Base-by-base conservation (phyloP, 2,888 invertebrate species). In the Caenorhabditis japonica region DNA sequence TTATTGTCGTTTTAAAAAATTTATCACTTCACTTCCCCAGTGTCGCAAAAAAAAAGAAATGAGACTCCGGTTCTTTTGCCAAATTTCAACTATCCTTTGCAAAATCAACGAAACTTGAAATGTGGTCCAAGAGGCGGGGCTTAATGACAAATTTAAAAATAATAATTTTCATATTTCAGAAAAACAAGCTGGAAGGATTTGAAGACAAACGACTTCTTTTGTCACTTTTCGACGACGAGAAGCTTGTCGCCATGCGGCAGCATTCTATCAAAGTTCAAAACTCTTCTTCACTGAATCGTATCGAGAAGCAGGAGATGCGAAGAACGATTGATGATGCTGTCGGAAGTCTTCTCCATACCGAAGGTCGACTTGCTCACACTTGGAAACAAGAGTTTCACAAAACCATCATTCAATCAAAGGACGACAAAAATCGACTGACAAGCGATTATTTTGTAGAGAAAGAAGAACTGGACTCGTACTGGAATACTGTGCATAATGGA, bases 301-400 rank as follows among this genome's bases (percentile, higher is more conserved):
- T 19, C 0, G 41, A 66, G 4, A 51, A 44, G 13, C 34, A 23
- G n/a, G 27, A 60, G 4, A 13, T 72, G 23, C 17, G 33, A 0
- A 10, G 34, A 5, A 43, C 55, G 0, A 34, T 66, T 7, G 56
- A 66, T 17, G n/a, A 30, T 2, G 73, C 73, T 4, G 73, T 66
- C 4, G 27, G 43, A 0, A 41, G 43, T 27, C n/a, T 73, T 8
- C 17, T 73, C 3, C 73, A 73, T 19, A 38, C 44, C 4, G 70
- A 70, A 33, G 56, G 61, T 7, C 51, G 71, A 0, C 52, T 51
- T 0, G 46, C 62, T 4, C 64, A 64, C 21, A 47, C 52, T 4
- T 72, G 72, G 72, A 60, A 71, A 15, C 19, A 44, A 10, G 60
- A 52, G n/a, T 71, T 62, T 27, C 56, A 51, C 17, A 44, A 44